phyloP scores from a whole-genome alignment of 2,888 invertebrate genomes.

The Agrochola lychnidis region DNA sequence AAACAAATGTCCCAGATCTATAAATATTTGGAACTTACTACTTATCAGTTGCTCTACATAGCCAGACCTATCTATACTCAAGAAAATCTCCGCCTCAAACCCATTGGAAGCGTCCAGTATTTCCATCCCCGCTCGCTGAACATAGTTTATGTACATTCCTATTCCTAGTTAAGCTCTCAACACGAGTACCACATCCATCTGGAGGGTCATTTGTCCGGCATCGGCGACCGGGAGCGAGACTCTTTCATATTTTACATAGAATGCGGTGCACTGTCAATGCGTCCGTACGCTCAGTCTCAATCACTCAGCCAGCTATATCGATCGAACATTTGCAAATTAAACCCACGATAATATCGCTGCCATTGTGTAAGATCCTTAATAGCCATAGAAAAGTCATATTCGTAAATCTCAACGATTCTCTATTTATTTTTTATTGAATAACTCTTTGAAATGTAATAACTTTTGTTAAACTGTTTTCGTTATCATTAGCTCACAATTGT shows the following conservation, averaged over 20 bases:
- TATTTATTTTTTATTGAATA: constrained; percentile 62
- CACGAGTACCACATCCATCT: constrained; percentile 80
- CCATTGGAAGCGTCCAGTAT: constrained; percentile 42
- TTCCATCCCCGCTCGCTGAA: constrained; percentile 36
- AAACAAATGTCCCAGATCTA: background rate
- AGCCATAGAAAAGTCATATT: constrained; percentile 68
- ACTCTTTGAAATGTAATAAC: constrained; percentile 47
- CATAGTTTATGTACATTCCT: constrained; percentile 59
- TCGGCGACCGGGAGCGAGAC: constrained; percentile 74
- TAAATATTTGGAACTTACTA: constrained; percentile 1
- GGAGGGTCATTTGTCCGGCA: constrained; percentile 69
- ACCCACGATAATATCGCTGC: constrained; percentile 78
- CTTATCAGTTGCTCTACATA: constrained; percentile 5
- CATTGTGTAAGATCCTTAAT: constrained; percentile 69
- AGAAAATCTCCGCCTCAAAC: constrained; percentile 42
- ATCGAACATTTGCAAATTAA: constrained; percentile 87
- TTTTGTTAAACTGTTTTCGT: constrained; percentile 41
- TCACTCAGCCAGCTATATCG: constrained; percentile 84
- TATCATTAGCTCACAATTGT: constrained; percentile 54
- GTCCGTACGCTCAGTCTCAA: constrained; percentile 82
- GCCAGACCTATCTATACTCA: constrained; percentile 1
- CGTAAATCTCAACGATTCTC: constrained; percentile 60
- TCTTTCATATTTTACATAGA: constrained; percentile 90
- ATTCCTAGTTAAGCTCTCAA: constrained; percentile 64
- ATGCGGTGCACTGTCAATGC: constrained; percentile 86